A percentile compares a stretch with the other conserved stretches of the same genome.
phyloP scores from a whole-genome alignment of 2,113 vertebrate genomes.

The Petaurus breviceps region DNA sequence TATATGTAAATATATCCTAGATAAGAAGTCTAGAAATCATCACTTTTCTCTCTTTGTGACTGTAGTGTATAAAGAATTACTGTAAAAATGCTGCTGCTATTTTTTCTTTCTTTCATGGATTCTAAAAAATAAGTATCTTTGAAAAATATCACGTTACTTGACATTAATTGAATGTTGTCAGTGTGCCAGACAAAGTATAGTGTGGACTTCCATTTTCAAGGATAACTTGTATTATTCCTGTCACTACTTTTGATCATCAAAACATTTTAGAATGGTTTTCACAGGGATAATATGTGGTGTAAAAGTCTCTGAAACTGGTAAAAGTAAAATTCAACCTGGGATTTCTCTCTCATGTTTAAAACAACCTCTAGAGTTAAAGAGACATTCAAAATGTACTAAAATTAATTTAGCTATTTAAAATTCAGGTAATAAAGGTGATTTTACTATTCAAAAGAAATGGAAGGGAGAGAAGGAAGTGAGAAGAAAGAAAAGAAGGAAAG shows the following conservation, averaged over 20 bases:
- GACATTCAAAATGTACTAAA: background rate
- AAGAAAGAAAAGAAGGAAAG: background rate
- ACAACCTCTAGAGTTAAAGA: background rate
- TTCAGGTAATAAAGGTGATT: background rate
- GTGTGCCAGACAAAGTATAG: background rate
- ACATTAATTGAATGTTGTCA: conserved; percentile 11
- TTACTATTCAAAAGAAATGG: background rate
- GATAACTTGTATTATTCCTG: background rate
- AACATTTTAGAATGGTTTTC: conserved; percentile 4
- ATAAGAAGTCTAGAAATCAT: background rate
- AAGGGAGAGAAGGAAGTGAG: background rate
- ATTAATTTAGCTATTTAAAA: background rate
- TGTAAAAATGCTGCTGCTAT: conserved; percentile 9
- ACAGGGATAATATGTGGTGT: background rate
- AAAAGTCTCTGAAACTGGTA: background rate
- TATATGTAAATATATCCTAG: background rate
- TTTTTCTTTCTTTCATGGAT: background rate
- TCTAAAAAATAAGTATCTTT: background rate
- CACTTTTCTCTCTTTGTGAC: background rate
- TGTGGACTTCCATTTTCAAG: background rate
- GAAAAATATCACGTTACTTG: background rate
- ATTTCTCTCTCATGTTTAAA: background rate
- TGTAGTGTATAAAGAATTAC: background rate
- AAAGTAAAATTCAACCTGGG: background rate
- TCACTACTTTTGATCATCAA: background rate